Evolutionary conservation across 92 coral and sea anemone species (phyloP).

Genomic region (Epizoanthus fatuus): DNA sequence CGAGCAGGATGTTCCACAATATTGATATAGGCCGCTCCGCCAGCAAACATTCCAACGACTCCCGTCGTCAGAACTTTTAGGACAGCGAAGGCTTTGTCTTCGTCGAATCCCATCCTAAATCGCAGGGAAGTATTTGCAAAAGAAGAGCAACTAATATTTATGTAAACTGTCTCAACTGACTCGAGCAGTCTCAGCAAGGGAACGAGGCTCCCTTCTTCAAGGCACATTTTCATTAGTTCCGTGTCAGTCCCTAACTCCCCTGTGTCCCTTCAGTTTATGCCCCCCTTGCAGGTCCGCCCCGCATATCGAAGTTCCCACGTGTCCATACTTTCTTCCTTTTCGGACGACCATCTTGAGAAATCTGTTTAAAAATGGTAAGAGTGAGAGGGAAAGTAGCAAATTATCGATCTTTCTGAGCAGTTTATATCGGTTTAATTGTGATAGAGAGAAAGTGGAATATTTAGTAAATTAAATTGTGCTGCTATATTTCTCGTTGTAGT

Average conservation of each 20-base stretch:
- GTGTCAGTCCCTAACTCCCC: too few relatives aligned
- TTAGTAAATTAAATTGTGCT: too few relatives aligned
- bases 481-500: too few relatives aligned
- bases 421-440: neutral
- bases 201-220: too few relatives aligned
- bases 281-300: conserved; percentile 23
- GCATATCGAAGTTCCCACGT: conserved; percentile 22
- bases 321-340: conserved; percentile 21
- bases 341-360: conserved; percentile 46
- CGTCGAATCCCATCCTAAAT: conserved; percentile 71
- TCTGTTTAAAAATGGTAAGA: conserved; percentile 34
- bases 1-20: conserved; percentile 87
- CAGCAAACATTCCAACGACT: conserved; percentile 77
- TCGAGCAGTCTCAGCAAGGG: too few relatives aligned
- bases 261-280: neutral
- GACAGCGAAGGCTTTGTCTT: conserved; percentile 70
- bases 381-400: neutral
- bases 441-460: neutral
- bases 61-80: conserved; percentile 77
- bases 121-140: neutral
- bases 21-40: conserved; percentile 81
- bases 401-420: neutral
- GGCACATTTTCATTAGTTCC: too few relatives aligned
- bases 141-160: neutral
- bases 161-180: too few relatives aligned